These are phyloP conservation scores for Potamarius usumacintae DNA, from an alignment of 2,113 vertebrate species.

Conservation along the genomic window DNA sequence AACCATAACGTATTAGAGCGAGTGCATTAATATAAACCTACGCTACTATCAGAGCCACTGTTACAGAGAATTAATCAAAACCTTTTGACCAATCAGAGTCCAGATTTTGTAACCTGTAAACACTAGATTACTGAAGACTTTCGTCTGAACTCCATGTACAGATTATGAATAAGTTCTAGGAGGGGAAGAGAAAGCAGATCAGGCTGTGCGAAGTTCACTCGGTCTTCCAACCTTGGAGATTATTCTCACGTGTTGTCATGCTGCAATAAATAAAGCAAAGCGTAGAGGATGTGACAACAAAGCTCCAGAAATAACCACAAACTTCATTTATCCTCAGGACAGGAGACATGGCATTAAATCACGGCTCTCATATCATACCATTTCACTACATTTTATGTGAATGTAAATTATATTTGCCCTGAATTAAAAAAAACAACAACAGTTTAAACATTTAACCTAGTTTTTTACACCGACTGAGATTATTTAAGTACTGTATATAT, in stretches of 20 bases:
- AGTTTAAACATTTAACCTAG: background rate
- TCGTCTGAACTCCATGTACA: background rate
- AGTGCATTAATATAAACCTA: background rate
- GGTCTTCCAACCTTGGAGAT: background rate
- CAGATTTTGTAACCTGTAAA: background rate
- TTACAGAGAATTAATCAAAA: background rate
- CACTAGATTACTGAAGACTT: background rate
- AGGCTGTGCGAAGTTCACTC: background rate
- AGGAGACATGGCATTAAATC: background rate
- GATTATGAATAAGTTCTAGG: background rate
- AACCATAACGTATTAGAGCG: background rate
- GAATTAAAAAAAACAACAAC: background rate
- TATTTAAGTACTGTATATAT: background rate
- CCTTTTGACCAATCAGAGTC: background rate
- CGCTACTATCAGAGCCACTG: too few species aligned
- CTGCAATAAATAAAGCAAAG: slow-evolving; percentile 14
- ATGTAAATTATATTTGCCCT: background rate
- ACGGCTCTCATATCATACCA: background rate
- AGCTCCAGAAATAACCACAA: slow-evolving; percentile 36
- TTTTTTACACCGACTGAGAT: background rate
- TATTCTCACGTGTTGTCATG: slow-evolving; percentile 18
- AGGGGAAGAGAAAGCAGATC: background rate
- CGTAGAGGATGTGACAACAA: slow-evolving; percentile 3
- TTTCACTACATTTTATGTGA: background rate
- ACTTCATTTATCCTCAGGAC: background rate